phyloP scores from a whole-genome alignment of 2,797 vertebrate species.

The Zalophus californianus region DNA sequence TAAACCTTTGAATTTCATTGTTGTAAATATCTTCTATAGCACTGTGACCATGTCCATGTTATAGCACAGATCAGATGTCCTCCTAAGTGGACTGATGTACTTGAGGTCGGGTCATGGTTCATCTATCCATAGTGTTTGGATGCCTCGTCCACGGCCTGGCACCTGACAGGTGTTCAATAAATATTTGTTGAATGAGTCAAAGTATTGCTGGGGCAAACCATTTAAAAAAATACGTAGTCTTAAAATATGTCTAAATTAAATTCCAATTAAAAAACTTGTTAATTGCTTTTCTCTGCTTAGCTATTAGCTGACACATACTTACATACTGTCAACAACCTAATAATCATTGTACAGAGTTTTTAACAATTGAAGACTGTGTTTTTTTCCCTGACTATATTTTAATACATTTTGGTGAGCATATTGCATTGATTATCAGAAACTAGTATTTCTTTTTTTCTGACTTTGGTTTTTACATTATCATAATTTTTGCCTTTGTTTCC shows the following conservation, averaged over 20 bases:
- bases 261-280: not conserved
- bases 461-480: not conserved
- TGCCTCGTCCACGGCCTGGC: not conserved
- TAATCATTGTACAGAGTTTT: not conserved
- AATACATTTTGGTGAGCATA: not conserved
- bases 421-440: constrained; percentile 18
- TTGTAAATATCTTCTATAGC: not conserved
- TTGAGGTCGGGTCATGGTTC: not conserved
- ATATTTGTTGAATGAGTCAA: constrained; percentile 5
- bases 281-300: constrained; percentile 10
- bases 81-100: not conserved
- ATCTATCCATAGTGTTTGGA: not conserved
- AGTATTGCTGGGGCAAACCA: not conserved
- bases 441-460: not conserved
- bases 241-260: constrained; percentile 1
- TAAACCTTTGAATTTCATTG: constrained; percentile 21
- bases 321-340: not conserved
- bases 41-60: not conserved
- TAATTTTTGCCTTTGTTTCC: constrained; percentile 51
- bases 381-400: not conserved
- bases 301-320: not conserved
- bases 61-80: not conserved
- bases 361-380: not conserved
- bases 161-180: not conserved
- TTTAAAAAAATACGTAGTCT: not conserved